Evolutionary conservation across 2,888 invertebrate genomes (phyloP).

Genomic region (Plemyria rubiginata): DNA sequence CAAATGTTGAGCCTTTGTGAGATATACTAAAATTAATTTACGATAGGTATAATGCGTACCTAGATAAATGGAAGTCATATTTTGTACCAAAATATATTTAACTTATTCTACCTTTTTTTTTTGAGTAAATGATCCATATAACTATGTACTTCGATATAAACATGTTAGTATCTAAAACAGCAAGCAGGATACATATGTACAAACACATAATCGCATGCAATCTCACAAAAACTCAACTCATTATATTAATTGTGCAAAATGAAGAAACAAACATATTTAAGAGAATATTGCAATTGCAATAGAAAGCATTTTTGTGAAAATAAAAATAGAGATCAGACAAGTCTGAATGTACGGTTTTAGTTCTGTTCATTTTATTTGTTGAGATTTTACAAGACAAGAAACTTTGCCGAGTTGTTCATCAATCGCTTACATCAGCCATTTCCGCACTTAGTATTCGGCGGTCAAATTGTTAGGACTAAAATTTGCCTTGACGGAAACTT

Average conservation of each 20-base stretch:
- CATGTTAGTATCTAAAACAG: slow-evolving; percentile 8
- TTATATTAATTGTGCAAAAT: slow-evolving; percentile 58
- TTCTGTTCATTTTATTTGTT: slow-evolving; percentile 12
- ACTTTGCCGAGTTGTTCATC: too few species aligned
- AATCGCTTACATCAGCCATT: too few species aligned
- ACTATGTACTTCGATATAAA: slow-evolving; percentile 13
- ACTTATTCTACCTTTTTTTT: slow-evolving; percentile 9
- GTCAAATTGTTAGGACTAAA: neutral
- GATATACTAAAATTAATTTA: slow-evolving; percentile 36
- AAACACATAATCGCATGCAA: slow-evolving; percentile 25
- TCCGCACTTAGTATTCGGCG: too few species aligned
- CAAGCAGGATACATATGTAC: slow-evolving; percentile 12
- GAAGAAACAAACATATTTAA: slow-evolving; percentile 34
- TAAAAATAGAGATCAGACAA: slow-evolving; percentile 8
- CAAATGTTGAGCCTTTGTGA: slow-evolving; percentile 57
- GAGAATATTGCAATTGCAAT: slow-evolving; percentile 16
- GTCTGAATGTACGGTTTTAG: slow-evolving; percentile 19
- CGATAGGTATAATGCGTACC: neutral
- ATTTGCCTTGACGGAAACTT: neutral
- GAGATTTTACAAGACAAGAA: neutral
- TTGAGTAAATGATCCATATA: neutral
- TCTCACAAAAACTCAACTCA: slow-evolving; percentile 59
- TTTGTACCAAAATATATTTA: slow-evolving; percentile 12
- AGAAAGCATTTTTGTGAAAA: slow-evolving; percentile 24
- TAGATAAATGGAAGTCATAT: slow-evolving; percentile 7